Percentiles rank a stretch among this genome's conserved stretches.
Conservation (phyloP, 2,797 vertebrate genomes). For the Furcifer pardalis region DNA sequence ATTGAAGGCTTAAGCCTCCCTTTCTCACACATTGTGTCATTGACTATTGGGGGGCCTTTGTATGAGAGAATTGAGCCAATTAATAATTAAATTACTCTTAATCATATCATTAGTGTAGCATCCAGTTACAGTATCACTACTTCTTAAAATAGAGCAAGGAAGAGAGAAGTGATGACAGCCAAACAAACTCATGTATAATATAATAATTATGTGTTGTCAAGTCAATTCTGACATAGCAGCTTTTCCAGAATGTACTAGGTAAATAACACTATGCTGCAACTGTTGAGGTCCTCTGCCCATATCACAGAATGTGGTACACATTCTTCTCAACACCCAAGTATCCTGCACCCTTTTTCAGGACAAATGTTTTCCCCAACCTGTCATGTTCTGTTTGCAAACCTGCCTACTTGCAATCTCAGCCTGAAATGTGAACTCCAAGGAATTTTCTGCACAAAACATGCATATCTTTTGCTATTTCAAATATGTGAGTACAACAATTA, state of each 20-base stretch:
- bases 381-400: neutral
- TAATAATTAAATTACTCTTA: neutral
- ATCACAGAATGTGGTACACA: neutral
- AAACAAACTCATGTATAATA: neutral
- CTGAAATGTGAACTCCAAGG: neutral
- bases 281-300: neutral
- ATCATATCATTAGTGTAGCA: neutral
- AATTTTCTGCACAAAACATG: neutral
- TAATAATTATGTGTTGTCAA: too few relatives aligned
- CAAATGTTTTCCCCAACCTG: neutral
- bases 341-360: neutral
- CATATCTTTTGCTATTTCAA: neutral
- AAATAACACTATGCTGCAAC: neutral
- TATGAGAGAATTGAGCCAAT: neutral
- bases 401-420: neutral
- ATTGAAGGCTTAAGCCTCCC: neutral
- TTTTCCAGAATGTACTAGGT: too few relatives aligned
- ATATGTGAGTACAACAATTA: too few relatives aligned
- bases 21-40: neutral
- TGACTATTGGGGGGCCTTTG: neutral
- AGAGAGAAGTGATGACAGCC: neutral
- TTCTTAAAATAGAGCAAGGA: neutral
- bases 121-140: neutral
- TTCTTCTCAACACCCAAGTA: neutral
- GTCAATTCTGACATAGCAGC: too few relatives aligned